Base-by-base conservation (phyloP, 2,888 invertebrate genomes). In the Bursaphelenchus okinawaensis region DNA sequence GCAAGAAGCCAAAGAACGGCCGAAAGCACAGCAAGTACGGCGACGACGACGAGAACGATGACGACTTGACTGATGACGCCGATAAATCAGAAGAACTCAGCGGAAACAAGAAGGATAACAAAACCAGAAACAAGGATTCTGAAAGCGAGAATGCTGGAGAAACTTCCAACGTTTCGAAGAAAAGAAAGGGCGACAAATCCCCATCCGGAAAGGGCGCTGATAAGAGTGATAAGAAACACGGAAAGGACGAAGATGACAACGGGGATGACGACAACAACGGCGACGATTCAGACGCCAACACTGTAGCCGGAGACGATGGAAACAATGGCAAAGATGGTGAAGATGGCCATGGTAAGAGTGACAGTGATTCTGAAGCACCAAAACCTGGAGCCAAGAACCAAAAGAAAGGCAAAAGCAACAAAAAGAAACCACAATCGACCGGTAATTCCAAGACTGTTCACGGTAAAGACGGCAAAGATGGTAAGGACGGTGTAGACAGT, bases 31-130 rank as follows among this genome's bases (percentile, higher is more conserved):
- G 23, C 28, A 19, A 26, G n/a, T 23, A 24, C n/a, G 54, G 24
- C 91, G 24, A 20, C 9, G 52, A 52, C n/a, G 24, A 52, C n/a
- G 22, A 20, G 12, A 20, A 22, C 3, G 24, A 52, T 12, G 24
- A 22, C 7, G 22, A 52, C 12, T 12, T 12, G 4, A 4, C 52
- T 23, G 52, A 52, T 20, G 12, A 12, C 20, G 52, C 12, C 52
- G 20, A 20, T 9, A 20, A 23, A 20, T 19, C 12, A 23, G 22
- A 20, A 20, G 20, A 20, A 19, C 20, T 16, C 52, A 20, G 22
- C 12, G 52, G 20, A 52, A 52, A 23, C 2, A 4, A 20, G 52
- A 23, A 63, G 56, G 28, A 24, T 16, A 54, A 16, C 4, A 24
- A 4, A 27, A 20, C 2, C n/a, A n/a, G n/a, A n/a, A n/a, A n/a